Evolutionary conservation across 2,113 vertebrate genomes (phyloP).

Genomic region (Chascanopsetta lugubris): DNA sequence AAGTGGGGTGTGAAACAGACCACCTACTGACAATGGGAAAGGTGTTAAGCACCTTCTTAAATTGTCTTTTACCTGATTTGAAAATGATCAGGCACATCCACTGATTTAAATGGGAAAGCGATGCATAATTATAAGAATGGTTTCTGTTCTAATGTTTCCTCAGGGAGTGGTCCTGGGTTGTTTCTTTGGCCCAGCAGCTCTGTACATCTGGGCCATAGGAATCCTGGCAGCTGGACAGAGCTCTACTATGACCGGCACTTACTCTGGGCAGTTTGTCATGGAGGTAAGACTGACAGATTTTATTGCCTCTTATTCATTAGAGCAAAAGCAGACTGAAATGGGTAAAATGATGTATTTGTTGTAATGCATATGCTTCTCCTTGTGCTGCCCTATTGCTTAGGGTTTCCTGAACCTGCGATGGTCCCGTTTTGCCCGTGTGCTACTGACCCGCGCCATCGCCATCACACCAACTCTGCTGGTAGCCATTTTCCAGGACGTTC

Average conservation of each 20-base stretch:
- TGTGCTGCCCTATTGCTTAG: conserved; percentile 62
- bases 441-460: conserved; percentile 94
- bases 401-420: conserved; percentile 94
- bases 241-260: conserved; percentile 98
- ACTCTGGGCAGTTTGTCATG: conserved; percentile 98
- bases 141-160: neutral
- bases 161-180: conserved; percentile 93
- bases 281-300: conserved; percentile 80
- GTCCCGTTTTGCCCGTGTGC: conserved; percentile 93
- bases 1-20: too few relatives aligned
- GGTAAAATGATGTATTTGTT: neutral
- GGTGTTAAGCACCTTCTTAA: too few relatives aligned
- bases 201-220: conserved; percentile 97
- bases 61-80: too few relatives aligned
- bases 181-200: conserved; percentile 90
- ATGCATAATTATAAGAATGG: neutral
- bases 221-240: conserved; percentile 98
- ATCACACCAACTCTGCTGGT: conserved; percentile 92
- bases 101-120: too few relatives aligned
- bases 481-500: conserved; percentile 92
- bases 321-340: too few relatives aligned
- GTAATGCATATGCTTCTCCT: neutral
- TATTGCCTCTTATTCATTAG: neutral
- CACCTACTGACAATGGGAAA: too few relatives aligned
- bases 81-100: too few relatives aligned